Conservation (phyloP, 1,140 invertebrate species). For the Telenomus remus region DNA sequence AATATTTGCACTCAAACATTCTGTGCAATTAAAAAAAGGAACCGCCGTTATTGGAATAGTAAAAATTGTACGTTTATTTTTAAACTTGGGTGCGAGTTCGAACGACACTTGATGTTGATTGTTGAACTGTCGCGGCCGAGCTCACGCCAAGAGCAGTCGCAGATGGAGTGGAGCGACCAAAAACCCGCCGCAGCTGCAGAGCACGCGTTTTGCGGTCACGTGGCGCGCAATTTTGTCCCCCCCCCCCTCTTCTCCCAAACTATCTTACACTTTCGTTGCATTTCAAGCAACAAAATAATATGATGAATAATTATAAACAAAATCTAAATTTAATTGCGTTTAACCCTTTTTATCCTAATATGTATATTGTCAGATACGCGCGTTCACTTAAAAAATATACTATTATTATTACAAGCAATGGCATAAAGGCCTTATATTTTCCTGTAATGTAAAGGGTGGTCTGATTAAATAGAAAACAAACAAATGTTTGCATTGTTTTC, state of each 20-base stretch:
- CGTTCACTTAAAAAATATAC: too few relatives aligned
- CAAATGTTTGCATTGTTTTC: too few relatives aligned
- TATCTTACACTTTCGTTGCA: slow-evolving; percentile 46
- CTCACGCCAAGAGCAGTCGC: slow-evolving; percentile 30
- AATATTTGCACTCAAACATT: background rate
- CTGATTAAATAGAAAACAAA: too few relatives aligned
- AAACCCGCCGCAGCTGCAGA: slow-evolving; percentile 48
- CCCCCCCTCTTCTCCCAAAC: slow-evolving; percentile 16
- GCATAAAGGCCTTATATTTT: too few relatives aligned
- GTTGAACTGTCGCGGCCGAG: slow-evolving; percentile 21
- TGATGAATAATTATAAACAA: too few relatives aligned
- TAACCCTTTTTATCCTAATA: too few relatives aligned
- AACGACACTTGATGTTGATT: slow-evolving; percentile 10
- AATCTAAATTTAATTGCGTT: too few relatives aligned
- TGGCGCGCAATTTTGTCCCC: slow-evolving; percentile 39
- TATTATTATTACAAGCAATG: too few relatives aligned
- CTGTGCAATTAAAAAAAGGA: background rate
- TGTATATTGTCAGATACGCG: too few relatives aligned
- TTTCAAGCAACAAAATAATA: slow-evolving; percentile 21
- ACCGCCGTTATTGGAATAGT: background rate
- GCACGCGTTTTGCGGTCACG: slow-evolving; percentile 59
- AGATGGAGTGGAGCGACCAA: slow-evolving; percentile 43
- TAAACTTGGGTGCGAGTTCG: background rate
- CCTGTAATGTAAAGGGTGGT: too few relatives aligned
- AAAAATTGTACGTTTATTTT: background rate